Evolutionary conservation across 2,888 invertebrate genomes (phyloP).

Genomic region (Mallateleia sp.): DNA sequence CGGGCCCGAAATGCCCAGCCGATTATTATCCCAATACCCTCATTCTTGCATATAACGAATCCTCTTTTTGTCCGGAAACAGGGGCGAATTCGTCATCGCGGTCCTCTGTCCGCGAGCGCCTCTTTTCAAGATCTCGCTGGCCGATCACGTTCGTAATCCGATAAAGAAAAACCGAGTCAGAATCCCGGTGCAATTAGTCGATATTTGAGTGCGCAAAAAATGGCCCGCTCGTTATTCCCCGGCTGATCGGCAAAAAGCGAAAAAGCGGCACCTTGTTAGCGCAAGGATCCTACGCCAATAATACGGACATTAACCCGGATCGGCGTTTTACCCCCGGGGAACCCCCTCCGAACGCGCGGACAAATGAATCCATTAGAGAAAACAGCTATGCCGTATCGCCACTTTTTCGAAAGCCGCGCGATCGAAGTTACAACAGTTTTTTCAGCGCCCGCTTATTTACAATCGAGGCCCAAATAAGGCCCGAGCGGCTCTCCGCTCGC

Average conservation of each 20-base stretch:
- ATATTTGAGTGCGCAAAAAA: constrained; percentile 90
- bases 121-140: constrained; percentile 76
- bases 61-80: constrained; percentile 27
- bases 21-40: background rate
- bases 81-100: constrained; percentile 60
- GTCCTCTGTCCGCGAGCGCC: constrained; percentile 31
- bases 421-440: constrained; percentile 74
- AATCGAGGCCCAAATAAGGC: constrained; percentile 66
- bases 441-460: constrained; percentile 73
- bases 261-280: constrained; percentile 89
- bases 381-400: constrained; percentile 72
- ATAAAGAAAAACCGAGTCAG: constrained; percentile 86
- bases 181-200: constrained; percentile 89
- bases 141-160: constrained; percentile 79
- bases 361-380: constrained; percentile 77
- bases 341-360: constrained; percentile 57
- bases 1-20: background rate
- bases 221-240: constrained; percentile 86
- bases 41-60: constrained; percentile 30
- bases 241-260: constrained; percentile 85
- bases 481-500: constrained; percentile 45
- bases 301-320: constrained; percentile 88
- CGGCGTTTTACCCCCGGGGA: constrained; percentile 44
- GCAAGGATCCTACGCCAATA: constrained; percentile 88
- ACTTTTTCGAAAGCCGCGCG: constrained; percentile 69